Conservation (phyloP, 30 jellyfish, hydroid and myxozoan species). For the Morbakka virulenta region DNA sequence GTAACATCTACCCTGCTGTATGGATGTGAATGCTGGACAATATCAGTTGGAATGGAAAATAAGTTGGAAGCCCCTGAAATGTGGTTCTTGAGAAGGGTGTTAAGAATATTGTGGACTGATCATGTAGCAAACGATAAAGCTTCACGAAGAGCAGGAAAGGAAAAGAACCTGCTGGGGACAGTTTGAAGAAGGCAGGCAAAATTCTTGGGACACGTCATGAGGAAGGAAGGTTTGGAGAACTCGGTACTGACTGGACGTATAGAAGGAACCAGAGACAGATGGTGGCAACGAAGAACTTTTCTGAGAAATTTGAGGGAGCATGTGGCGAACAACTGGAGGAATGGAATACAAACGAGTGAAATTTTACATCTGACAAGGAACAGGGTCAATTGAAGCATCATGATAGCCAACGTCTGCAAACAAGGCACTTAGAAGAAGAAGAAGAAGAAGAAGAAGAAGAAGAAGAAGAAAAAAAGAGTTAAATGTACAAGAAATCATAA, state of each 20-base stretch:
- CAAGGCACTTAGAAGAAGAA: background rate
- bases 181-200: background rate
- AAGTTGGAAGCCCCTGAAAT: constrained; percentile 6
- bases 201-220: constrained; percentile 8
- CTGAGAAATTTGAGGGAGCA: background rate
- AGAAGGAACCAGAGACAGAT: background rate
- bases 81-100: constrained; percentile 33
- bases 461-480: too few species aligned
- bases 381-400: background rate
- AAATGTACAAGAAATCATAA: too few species aligned
- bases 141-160: background rate
- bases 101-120: constrained; percentile 6
- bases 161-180: background rate
- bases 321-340: background rate
- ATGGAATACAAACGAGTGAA: background rate
- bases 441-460: too few species aligned
- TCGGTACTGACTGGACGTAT: background rate
- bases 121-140: constrained; percentile 7
- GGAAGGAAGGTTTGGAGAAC: constrained; percentile 1
- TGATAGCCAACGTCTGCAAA: background rate
- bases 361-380: background rate
- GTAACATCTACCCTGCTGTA: constrained; percentile 12
- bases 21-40: constrained; percentile 42
- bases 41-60: background rate
- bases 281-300: background rate